Conservation (phyloP, 1,140 invertebrate species). For the Drosophila bipectinata region DNA sequence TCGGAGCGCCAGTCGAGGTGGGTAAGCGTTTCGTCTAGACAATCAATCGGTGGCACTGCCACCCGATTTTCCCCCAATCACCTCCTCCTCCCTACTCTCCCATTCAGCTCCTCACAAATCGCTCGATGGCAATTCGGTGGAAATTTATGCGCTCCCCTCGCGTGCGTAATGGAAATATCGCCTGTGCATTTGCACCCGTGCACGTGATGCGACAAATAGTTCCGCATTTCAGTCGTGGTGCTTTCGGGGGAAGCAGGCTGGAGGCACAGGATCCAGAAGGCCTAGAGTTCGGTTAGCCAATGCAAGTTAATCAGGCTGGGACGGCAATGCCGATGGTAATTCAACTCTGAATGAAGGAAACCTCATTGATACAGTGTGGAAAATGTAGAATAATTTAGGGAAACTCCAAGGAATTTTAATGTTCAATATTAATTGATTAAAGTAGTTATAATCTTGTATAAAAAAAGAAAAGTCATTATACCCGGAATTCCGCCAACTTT, state of each 20-base stretch:
- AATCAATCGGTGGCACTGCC: constrained; percentile 59
- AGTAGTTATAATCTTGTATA: too few species aligned
- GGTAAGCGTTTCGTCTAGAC: constrained; percentile 65
- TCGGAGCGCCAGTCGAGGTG: constrained; percentile 30
- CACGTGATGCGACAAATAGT: constrained; percentile 82
- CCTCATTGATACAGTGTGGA: constrained; percentile 16
- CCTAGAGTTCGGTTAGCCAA: constrained; percentile 7
- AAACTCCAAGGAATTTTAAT: too few species aligned
- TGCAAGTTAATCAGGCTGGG: constrained; percentile 67
- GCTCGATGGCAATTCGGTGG: constrained; percentile 38
- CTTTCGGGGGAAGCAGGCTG: neutral
- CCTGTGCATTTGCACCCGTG: constrained; percentile 59
- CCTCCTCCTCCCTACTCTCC: neutral
- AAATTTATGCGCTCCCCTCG: constrained; percentile 68
- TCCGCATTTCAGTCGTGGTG: constrained; percentile 64
- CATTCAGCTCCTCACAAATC: neutral
- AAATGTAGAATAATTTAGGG: neutral
- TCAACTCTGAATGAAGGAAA: constrained; percentile 27
- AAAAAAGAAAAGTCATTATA: too few species aligned
- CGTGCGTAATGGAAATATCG: constrained; percentile 76
- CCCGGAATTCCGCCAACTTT: too few species aligned
- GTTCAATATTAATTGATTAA: too few species aligned
- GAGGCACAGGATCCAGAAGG: neutral
- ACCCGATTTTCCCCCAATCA: constrained; percentile 12
- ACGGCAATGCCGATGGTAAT: constrained; percentile 46